Conservation (phyloP, 2,113 vertebrate genomes). For the Prochilodus magdalenae region DNA sequence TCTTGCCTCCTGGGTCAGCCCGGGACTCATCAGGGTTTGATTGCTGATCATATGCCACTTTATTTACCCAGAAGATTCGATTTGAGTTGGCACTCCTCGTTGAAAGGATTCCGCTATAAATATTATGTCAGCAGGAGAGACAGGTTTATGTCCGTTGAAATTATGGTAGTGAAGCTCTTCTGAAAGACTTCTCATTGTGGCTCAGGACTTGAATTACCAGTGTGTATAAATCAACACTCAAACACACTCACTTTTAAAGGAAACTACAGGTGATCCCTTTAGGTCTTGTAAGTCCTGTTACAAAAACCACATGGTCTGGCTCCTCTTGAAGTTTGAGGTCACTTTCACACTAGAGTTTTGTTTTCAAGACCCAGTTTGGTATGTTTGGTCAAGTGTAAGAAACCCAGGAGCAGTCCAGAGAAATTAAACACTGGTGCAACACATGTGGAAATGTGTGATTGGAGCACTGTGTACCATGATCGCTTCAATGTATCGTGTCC, state of each 20-base stretch:
- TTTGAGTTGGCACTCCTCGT: constrained; percentile 31
- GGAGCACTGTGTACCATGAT: no score
- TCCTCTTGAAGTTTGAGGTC: background rate
- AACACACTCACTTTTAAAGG: constrained; percentile 27
- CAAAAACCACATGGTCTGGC: background rate
- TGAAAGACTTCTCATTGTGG: constrained; percentile 35
- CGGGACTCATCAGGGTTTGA: constrained; percentile 47
- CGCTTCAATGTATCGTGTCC: no score
- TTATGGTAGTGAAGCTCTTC: constrained; percentile 22
- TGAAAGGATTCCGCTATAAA: constrained; percentile 44
- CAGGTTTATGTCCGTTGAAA: constrained; percentile 52
- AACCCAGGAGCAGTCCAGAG: background rate
- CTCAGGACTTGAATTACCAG: constrained; percentile 26
- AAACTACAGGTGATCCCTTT: constrained; percentile 3
- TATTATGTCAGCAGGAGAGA: constrained; percentile 44
- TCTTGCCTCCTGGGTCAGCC: constrained; percentile 55
- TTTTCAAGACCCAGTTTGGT: no score
- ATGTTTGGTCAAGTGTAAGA: no score
- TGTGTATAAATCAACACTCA: constrained; percentile 39
- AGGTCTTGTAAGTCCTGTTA: constrained; percentile 8
- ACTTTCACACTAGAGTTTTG: no score
- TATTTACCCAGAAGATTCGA: constrained; percentile 48
- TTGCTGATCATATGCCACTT: constrained; percentile 58
- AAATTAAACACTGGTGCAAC: no score
- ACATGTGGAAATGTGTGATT: no score